These are phyloP conservation scores for Mellivora capensis DNA, from an alignment of 2,113 vertebrate genomes.

Conservation along the genomic window DNA sequence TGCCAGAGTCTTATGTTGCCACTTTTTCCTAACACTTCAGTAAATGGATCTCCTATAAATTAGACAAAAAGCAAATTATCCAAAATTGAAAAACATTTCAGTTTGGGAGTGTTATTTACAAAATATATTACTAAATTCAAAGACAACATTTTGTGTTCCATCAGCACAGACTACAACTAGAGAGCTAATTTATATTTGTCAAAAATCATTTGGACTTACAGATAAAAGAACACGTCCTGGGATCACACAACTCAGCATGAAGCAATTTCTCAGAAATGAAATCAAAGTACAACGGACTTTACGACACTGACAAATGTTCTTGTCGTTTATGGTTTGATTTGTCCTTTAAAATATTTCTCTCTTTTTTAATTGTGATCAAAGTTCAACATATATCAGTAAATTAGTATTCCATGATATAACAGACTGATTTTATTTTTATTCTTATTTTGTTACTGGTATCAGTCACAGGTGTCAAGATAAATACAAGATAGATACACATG, in stretches of 20 bases:
- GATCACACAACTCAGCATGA: not conserved
- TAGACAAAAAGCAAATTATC: not conserved
- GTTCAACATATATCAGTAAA: not conserved
- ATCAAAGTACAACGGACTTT: slow-evolving; percentile 5
- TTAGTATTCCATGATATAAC: slow-evolving; percentile 14
- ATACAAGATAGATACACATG: not conserved
- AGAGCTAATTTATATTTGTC: not conserved
- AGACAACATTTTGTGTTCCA: not conserved
- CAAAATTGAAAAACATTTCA: not conserved
- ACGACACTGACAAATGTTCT: not conserved
- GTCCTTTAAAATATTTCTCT: slow-evolving; percentile 20
- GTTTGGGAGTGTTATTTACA: not conserved
- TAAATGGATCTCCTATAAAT: not conserved
- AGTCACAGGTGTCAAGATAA: slow-evolving; percentile 26
- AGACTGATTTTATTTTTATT: not conserved
- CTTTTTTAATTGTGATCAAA: slow-evolving; percentile 46
- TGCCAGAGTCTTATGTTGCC: not conserved
- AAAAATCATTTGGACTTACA: slow-evolving; percentile 17
- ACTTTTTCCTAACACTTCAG: not conserved
- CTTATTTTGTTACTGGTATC: not conserved
- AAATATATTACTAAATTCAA: not conserved
- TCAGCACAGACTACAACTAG: not conserved
- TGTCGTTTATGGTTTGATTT: not conserved
- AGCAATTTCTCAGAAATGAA: slow-evolving; percentile 7
- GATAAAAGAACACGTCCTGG: not conserved